Conservation (phyloP, 1,140 invertebrate species). For the Drosophila miranda region DNA sequence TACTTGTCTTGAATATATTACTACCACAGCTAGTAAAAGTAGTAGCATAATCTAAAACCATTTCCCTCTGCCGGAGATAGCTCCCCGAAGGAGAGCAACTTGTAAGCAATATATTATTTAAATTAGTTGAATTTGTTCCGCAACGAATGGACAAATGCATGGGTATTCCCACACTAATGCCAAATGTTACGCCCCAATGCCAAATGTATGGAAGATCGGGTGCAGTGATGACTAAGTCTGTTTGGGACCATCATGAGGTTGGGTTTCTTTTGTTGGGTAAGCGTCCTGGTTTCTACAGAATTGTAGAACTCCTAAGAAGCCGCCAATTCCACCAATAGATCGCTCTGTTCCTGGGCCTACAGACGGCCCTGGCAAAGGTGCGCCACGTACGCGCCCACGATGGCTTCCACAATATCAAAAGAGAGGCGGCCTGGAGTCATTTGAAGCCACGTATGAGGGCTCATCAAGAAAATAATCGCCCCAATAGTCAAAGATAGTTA, state of each 20-base stretch:
- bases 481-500: not conserved
- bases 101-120: no score
- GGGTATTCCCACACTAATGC: no score
- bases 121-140: no score
- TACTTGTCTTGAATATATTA: no score
- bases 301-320: not conserved
- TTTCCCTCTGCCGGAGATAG: no score
- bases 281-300: not conserved
- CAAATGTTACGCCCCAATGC: no score
- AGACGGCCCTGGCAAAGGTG: not conserved
- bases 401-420: constrained; percentile 33
- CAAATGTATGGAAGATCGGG: no score
- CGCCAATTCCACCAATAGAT: not conserved
- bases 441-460: constrained; percentile 12
- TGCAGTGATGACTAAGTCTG: no score
- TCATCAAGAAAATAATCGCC: constrained; percentile 4
- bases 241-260: constrained; percentile 1
- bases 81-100: no score
- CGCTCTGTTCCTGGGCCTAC: not conserved
- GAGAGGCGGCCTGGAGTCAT: constrained; percentile 8
- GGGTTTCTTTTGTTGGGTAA: constrained; percentile 16
- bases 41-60: no score
- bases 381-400: constrained; percentile 33
- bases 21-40: no score
- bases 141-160: no score